Base-by-base conservation (phyloP, 2,113 vertebrate species). In the Numenius arquata region DNA sequence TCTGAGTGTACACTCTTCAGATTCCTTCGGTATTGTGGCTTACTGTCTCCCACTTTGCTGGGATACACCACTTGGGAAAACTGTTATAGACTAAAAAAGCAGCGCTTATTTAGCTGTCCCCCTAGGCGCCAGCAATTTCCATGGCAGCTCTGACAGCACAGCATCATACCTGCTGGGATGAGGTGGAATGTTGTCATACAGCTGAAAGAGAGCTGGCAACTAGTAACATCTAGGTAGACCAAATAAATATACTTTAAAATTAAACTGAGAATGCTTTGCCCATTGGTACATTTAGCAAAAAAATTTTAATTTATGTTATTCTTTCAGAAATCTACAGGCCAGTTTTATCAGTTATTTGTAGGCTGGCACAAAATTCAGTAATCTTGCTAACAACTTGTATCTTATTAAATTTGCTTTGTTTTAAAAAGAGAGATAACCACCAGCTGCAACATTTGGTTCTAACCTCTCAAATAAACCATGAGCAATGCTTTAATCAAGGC, bases 61-160 rank as follows among this genome's bases (percentile, higher is more conserved):
- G 59, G 43, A 62, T 75, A 65, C 66, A 70, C 43, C 75, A 71
- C 89, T 61, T 63, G 90, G 78, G 91, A 94, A 95, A 89, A 94
- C 23, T 27, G 15, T 70, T 89, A 79, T 40, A 56, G 48, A 88
- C 34, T 76, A 68, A 70, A 82, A 94, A 91, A 94, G 50, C 67
- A 74, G 50, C 47, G 80, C 90, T 96, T 95, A 94, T 91, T 97
- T 91, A 92, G 63, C 56, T 97, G 93, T 94, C 78, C 85, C 93
- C 82, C 59, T 63, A 80, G 92, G 93, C 38, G 0, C 59, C 56
- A 15, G 79, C 72, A 73, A 91, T 96, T 94, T 93, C 90, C 82
- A 86, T 74, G 85, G 91, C 92, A 91, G 82, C 50, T 77, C 67
- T 85, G 90, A 92, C 90, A 94, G 92, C 75, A 56, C 92, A 65